Percentiles rank a stretch among this genome's conserved stretches.
Conservation (phyloP, 2,888 invertebrate genomes). For the Drosophila rubida region DNA sequence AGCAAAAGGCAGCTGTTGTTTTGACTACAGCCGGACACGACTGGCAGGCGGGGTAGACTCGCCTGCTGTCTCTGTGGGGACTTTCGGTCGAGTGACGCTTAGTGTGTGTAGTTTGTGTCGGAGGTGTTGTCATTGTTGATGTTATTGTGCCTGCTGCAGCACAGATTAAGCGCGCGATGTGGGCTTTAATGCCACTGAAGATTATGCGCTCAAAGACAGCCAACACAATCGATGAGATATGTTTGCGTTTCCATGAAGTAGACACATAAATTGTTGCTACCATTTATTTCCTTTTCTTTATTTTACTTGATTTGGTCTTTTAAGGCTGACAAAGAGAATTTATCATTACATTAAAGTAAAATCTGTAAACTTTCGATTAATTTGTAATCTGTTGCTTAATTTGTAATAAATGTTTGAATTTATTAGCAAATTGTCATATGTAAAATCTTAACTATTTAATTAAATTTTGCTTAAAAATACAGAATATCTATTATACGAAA, state of each 20-base stretch:
- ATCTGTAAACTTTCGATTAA: no score
- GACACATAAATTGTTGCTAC: not conserved
- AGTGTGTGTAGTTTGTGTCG: constrained; percentile 26
- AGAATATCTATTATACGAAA: no score
- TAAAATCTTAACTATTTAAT: no score
- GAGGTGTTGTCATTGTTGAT: constrained; percentile 53
- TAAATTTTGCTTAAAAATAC: no score
- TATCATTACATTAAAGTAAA: no score
- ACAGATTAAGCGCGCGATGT: constrained; percentile 26
- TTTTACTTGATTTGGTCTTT: not conserved
- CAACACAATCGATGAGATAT: not conserved
- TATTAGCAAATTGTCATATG: no score
- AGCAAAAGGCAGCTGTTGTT: constrained; percentile 47
- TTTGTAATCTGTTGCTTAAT: no score
- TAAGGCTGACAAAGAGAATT: no score
- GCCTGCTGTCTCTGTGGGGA: constrained; percentile 4
- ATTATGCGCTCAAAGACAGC: constrained; percentile 1
- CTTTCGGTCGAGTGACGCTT: constrained; percentile 40
- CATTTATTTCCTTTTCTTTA: not conserved
- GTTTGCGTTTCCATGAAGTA: not conserved
- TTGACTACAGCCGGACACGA: constrained; percentile 33
- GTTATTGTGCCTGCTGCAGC: constrained; percentile 27
- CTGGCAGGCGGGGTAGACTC: no score
- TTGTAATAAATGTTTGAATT: no score
- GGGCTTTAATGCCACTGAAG: constrained; percentile 6